Evolutionary conservation across 2,888 invertebrate genomes (phyloP).

Genomic region (Coenonympha arcania): DNA sequence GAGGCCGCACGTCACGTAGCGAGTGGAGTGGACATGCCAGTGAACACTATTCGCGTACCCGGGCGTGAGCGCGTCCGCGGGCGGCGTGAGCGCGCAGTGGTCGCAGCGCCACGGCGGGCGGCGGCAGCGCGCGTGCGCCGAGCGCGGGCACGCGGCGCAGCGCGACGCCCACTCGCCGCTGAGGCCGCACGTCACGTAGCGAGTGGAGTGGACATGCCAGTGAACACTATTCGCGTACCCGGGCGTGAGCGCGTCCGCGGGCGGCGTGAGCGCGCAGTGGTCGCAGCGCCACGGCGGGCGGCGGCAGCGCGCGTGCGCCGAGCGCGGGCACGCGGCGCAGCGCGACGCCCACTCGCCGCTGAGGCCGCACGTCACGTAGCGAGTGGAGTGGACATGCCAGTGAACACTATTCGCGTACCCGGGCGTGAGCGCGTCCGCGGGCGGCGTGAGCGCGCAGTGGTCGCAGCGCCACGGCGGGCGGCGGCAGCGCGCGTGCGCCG

Average conservation of each 20-base stretch:
- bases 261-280: constrained; percentile 33
- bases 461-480: constrained; percentile 49
- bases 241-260: constrained; percentile 21
- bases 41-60: no score
- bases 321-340: constrained; percentile 44
- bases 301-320: constrained; percentile 47
- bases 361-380: constrained; percentile 38
- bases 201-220: no score
- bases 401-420: no score
- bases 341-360: constrained; percentile 48
- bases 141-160: constrained; percentile 44
- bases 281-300: constrained; percentile 49
- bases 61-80: constrained; percentile 21
- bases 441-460: constrained; percentile 33
- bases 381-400: no score
- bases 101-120: constrained; percentile 49
- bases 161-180: constrained; percentile 48
- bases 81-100: constrained; percentile 33
- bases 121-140: constrained; percentile 47
- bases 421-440: constrained; percentile 21
- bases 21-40: no score
- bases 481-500: constrained; percentile 47
- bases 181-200: constrained; percentile 48
- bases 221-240: no score
- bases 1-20: constrained; percentile 48